These are phyloP conservation scores for Andrena hattorfiana DNA, from an alignment of 2,888 invertebrate species.

Conservation along the genomic window DNA sequence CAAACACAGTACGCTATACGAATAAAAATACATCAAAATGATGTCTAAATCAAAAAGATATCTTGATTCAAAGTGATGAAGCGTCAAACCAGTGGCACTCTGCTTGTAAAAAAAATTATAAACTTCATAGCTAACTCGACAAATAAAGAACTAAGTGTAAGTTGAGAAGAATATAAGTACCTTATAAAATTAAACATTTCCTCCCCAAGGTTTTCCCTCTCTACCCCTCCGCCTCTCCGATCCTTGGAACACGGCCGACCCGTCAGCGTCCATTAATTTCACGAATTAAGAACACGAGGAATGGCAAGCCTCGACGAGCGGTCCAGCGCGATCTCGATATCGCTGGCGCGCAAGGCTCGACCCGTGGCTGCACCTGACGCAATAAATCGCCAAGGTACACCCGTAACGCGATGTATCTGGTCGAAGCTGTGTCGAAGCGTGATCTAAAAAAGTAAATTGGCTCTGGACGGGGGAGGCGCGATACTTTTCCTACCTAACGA, in stretches of 20 bases:
- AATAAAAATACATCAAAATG: not conserved
- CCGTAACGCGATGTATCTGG: constrained; percentile 2
- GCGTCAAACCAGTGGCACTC: too few relatives aligned
- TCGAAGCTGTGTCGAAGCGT: constrained; percentile 9
- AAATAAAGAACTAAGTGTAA: too few relatives aligned
- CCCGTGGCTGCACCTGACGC: constrained; percentile 12
- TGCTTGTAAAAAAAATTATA: too few relatives aligned
- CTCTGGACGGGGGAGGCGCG: constrained; percentile 2
- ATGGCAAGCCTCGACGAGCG: not conserved
- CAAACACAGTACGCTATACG: not conserved
- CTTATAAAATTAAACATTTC: not conserved
- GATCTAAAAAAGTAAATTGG: constrained; percentile 32
- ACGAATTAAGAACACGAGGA: constrained; percentile 5
- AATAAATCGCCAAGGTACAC: constrained; percentile 20
- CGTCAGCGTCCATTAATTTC: constrained; percentile 13
- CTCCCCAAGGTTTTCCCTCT: not conserved
- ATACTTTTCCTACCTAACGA: constrained; percentile 43
- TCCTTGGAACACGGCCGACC: not conserved
- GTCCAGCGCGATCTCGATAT: constrained; percentile 12
- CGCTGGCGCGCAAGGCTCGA: constrained; percentile 1
- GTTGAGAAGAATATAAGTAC: too few relatives aligned
- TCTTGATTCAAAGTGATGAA: too few relatives aligned
- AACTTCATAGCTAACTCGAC: too few relatives aligned
- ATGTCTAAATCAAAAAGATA: too few relatives aligned
- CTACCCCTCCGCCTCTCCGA: not conserved